Evolutionary conservation across 2,888 invertebrate genomes (phyloP), one percentile per base, ranked within the genome.

Genomic region (Dicyrtoma fusca): DNA sequence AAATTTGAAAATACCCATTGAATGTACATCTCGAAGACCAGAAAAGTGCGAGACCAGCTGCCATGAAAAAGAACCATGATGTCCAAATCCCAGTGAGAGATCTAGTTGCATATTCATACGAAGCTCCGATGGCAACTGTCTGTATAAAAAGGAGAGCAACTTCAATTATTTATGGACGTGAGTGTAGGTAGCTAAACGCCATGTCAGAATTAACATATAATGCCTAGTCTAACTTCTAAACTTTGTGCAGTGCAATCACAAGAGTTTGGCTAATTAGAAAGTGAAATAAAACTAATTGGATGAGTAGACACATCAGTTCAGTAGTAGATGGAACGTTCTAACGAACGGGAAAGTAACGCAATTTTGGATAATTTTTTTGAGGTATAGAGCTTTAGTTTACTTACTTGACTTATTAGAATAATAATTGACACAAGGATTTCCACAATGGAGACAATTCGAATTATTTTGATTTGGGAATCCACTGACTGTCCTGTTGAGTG

Each of bases 1-100:
- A 45, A 45, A 45, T 45, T 45, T 45, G 10, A 45, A 11, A 25
- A 17, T 34, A 79, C 79, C 80, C 80, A 55, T 80, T 78, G 74
- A 77, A 80, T 21, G 78, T 80, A 63, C 77, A 80, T 51, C 77
- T 64, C n/a, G 75, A 66, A 49, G 80, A 80, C 80, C 80, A 80
- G 55, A 79, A 79, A 5, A 80, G 72, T 62, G 77, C 76, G 57
- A 80, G 69, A 44, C 75, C 77, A 34, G 78, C 77, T 55, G 78
- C 75, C 74, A 79, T 77, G 73, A 80, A 77, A 71, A 80, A 80
- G 72, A 80, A 77, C 78, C 77, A 80, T 14, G 80, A 77, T 53
- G 80, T 80, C 80, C 80, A 80, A 19, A 80, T 74, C 14, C 80
- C 80, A 10, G 80, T 80, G 21, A 80, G 73, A 14, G 76, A 77